Base-by-base conservation (phyloP, 2,797 vertebrate genomes). In the Acrocephalus scirpaceus region DNA sequence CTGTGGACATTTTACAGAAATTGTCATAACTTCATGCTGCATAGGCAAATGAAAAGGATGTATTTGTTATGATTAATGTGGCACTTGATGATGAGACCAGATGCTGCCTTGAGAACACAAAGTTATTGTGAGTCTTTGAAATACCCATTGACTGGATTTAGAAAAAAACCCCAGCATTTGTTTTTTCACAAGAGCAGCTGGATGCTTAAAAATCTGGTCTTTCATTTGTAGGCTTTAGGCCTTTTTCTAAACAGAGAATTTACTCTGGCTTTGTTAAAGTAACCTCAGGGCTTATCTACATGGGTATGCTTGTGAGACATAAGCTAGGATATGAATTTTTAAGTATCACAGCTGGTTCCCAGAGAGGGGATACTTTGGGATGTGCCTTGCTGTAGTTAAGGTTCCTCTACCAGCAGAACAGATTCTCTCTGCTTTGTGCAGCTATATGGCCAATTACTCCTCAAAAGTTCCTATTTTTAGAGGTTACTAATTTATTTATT, bases 311-410 rank as follows among this genome's bases (percentile, higher is more conserved):
- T 92, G 67, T 64, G 81, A 95, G 32, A 44, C 88, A 79, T 87
- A 92, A 94, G 71, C 36, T 71, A 58, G 78, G 53, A 48, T 89
- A 91, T 87, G 67, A 93, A 94, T 95, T 95, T 96, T 96, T 93
- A 91, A 95, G 92, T 60, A 76, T 47, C 74, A 56, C 78, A 93
- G 78, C 78, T 92, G 78, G 72, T 56, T 91, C 30, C 54, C 45
- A 77, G 30, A 62, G 66, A 78, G 27, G 47, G 7, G 18, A 40
- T 75, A 42, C 66, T 75, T 44, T 62, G 74, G 45, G 19, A 62
- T 44, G 3, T 45, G 51, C 17, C 47, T 94, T 76, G n/a, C 48
- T 85, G 62, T 87, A 90, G 44, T 65, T 92, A 88, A 93, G 58
- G 62, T 66, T 96, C 88, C 94, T 65, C 62, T 88, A 78, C 23